Conservation (phyloP, 1,140 invertebrate species). For the Stegodyphus dumicola region DNA sequence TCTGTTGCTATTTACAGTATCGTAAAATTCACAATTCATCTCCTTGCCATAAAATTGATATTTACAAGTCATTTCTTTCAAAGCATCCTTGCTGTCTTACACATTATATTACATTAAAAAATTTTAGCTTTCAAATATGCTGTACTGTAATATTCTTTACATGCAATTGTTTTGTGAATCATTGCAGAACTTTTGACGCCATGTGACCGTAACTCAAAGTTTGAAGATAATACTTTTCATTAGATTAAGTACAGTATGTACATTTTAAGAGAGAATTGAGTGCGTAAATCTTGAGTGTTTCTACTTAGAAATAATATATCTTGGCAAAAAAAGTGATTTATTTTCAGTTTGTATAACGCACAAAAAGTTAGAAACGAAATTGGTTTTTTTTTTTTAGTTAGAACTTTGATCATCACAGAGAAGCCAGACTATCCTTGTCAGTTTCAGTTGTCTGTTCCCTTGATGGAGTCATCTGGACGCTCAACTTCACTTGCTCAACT, state of each 20-base stretch:
- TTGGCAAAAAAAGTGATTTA: neutral
- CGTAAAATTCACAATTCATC: neutral
- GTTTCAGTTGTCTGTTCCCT: slow-evolving; percentile 54
- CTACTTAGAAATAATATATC: neutral
- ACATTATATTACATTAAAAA: neutral
- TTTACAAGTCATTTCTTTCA: neutral
- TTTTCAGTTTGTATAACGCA: neutral
- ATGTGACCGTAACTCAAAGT: neutral
- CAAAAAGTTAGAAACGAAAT: neutral
- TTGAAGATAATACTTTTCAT: neutral
- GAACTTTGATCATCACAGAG: slow-evolving; percentile 61
- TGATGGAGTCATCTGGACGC: slow-evolving; percentile 52
- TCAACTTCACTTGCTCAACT: slow-evolving; percentile 63
- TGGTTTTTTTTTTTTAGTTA: neutral
- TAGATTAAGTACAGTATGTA: neutral
- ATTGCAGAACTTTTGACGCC: too few relatives aligned
- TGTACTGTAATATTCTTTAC: too few relatives aligned
- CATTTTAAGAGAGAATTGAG: neutral
- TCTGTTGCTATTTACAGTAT: neutral
- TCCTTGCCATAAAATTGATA: neutral
- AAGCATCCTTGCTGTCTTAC: neutral
- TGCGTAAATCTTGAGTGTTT: neutral
- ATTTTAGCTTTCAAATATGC: neutral
- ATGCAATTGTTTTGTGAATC: too few relatives aligned
- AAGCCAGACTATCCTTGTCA: slow-evolving; percentile 64